Base-by-base conservation (phyloP, 2,888 invertebrate species). In the Sialis lutaria region DNA sequence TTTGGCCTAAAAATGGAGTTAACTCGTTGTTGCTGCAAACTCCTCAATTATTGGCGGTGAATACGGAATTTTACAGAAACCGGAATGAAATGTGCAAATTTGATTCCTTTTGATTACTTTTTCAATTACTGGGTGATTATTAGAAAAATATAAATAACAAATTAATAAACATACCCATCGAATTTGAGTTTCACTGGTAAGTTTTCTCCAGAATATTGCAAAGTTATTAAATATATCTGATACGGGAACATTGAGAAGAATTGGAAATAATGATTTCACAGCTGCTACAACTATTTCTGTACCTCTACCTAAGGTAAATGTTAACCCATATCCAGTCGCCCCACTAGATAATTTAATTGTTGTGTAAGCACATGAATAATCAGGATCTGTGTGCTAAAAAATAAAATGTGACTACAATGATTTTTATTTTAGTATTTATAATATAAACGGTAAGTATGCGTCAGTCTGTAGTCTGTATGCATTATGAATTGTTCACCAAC, bases 361-460 rank as follows among this genome's bases (percentile, higher is more conserved):
- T n/a, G 92, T 89, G 64, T 92, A 92, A 0, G 88, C 87, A 57
- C 88, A 87, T 0, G 91, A 91, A 63, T 91, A 92, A 65, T 92
- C 84, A 0, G 91, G 91, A 65, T 89, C 86, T 1, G 75, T 78
- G 57, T 91, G 90, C 89, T 85, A 53, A 44, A 62, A 58, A 50
- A 37, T 35, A 35, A 9, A 34, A 9, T 34, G 9, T 34, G 9
- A 34, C 6, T 34, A 34, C 9, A 6, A 34, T 7, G 34, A 7
- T 34, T 34, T 34, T 34, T 34, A 7, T 9, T 34, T 34, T 34
- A 34, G 9, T 34, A 34, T 34, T 34, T 34, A n/a, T n/a, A n/a
- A n/a, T n/a, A n/a, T n/a, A n/a, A n/a, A n/a, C n/a, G n/a, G n/a
- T n/a, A n/a, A n/a, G n/a, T n/a, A n/a, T n/a, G n/a, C n/a, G n/a